Conservation (phyloP, 1,140 invertebrate genomes). For the Listronotus bonariensis region DNA sequence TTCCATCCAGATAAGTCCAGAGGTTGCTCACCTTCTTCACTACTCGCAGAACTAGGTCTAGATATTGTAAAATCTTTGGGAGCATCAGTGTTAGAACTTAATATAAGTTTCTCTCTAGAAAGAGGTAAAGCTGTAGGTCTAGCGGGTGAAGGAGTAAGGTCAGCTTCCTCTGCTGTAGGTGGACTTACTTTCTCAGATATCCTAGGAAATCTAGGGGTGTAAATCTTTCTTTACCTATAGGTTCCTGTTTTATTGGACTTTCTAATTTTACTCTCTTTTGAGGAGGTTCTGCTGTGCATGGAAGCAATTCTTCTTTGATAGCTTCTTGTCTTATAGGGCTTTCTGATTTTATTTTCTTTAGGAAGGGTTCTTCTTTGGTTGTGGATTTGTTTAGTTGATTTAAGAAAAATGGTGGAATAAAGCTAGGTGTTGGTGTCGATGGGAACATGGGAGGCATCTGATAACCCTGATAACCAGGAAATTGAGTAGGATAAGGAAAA, state of each 20-base stretch:
- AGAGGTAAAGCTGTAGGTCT: constrained; percentile 59
- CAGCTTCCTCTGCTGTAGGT: constrained; percentile 67
- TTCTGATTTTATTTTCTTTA: constrained; percentile 50
- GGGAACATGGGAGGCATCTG: constrained; percentile 61
- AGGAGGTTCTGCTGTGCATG: constrained; percentile 46
- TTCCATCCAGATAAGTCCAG: constrained; percentile 70
- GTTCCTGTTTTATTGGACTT: constrained; percentile 41
- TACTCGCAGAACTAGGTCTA: constrained; percentile 37
- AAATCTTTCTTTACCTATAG: constrained; percentile 53
- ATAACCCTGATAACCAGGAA: constrained; percentile 59
- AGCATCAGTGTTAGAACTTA: constrained; percentile 41
- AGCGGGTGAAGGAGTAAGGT: constrained; percentile 67
- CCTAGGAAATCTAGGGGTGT: constrained; percentile 58
- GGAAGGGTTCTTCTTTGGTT: constrained; percentile 40
- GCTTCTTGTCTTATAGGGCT: constrained; percentile 40
- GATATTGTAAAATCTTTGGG: constrained; percentile 45
- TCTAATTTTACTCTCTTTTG: constrained; percentile 50
- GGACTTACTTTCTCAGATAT: constrained; percentile 64
- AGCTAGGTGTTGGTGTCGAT: constrained; percentile 53
- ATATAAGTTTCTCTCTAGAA: constrained; percentile 52
- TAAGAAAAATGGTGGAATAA: constrained; percentile 62
- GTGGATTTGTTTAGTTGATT: constrained; percentile 54
- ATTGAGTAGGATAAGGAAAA: constrained; percentile 58
- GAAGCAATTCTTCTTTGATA: constrained; percentile 55
- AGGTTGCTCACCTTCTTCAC: constrained; percentile 65